Evolutionary conservation across 2,888 invertebrate genomes (phyloP).

Genomic region (Meganola albula): DNA sequence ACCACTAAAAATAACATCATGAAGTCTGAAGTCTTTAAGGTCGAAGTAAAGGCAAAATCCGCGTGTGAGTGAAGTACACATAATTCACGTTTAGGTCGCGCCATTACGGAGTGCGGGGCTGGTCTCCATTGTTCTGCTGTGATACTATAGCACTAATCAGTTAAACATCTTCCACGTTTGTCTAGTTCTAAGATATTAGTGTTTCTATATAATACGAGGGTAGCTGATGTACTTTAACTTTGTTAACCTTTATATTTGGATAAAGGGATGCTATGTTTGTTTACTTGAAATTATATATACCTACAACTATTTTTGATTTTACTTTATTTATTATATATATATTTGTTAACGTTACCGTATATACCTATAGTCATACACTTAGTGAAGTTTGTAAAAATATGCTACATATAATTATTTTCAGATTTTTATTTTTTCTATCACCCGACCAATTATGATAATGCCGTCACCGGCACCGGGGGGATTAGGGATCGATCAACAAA

Average conservation of each 20-base stretch:
- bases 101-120: conserved; percentile 39
- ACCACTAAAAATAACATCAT: too few species aligned
- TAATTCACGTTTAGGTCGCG: too few species aligned
- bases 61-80: too few species aligned
- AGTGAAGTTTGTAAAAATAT: conserved; percentile 74
- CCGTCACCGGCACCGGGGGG: conserved; percentile 53
- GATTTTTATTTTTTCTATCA: conserved; percentile 76
- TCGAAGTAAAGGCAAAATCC: too few species aligned
- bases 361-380: conserved; percentile 60
- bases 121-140: conserved; percentile 68
- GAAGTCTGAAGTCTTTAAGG: too few species aligned
- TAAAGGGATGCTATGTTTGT: conserved; percentile 61
- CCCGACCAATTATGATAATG: conserved; percentile 66
- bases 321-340: conserved; percentile 62
- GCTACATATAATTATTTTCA: conserved; percentile 76
- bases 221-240: conserved; percentile 59
- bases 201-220: conserved; percentile 70
- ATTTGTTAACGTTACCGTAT: conserved; percentile 63
- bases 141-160: conserved; percentile 72
- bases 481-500: conserved; percentile 64
- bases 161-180: conserved; percentile 70
- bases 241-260: conserved; percentile 71
- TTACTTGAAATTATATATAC: conserved; percentile 63
- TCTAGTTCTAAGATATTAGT: conserved; percentile 68
- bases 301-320: conserved; percentile 50